A percentile compares a stretch with the other conserved stretches of the same genome.
Conservation (phyloP, 2,888 invertebrate species). For the Pilophorus perplexus region DNA sequence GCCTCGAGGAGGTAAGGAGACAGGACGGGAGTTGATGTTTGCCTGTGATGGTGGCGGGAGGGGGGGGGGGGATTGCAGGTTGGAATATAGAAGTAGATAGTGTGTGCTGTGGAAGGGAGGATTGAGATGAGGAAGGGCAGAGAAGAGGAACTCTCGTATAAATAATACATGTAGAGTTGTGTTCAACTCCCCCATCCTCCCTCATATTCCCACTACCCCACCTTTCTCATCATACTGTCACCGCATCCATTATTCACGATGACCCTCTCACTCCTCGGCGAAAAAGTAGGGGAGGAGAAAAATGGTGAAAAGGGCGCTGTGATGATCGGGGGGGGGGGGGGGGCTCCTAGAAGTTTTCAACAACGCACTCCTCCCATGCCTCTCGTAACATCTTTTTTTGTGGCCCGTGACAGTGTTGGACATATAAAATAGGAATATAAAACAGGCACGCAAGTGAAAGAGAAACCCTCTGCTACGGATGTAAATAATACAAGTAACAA, state of each 20-base stretch:
- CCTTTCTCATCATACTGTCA: constrained; percentile 17
- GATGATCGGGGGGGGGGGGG: too few species aligned
- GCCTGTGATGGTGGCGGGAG: neutral
- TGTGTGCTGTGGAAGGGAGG: constrained; percentile 1
- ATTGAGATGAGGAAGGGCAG: neutral
- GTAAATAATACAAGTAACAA: too few species aligned
- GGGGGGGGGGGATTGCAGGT: constrained; percentile 4
- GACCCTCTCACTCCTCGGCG: constrained; percentile 9
- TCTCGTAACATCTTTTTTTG: too few species aligned
- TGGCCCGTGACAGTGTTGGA: too few species aligned
- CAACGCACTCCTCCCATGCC: too few species aligned
- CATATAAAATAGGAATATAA: too few species aligned
- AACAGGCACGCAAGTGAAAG: too few species aligned
- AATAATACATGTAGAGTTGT: constrained; percentile 30
- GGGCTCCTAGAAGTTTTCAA: too few species aligned
- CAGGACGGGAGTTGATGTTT: neutral
- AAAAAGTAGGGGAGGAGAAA: neutral
- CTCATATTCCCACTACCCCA: neutral
- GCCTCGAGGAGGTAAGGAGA: neutral
- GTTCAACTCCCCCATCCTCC: neutral
- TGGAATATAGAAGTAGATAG: constrained; percentile 29
- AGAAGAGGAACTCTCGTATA: constrained; percentile 16
- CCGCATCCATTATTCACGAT: constrained; percentile 30
- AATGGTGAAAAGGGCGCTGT: too few species aligned
- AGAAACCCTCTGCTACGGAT: too few species aligned